Evolutionary conservation across 2,888 invertebrate genomes (phyloP).

Genomic region (Amblyjoppa proteus): DNA sequence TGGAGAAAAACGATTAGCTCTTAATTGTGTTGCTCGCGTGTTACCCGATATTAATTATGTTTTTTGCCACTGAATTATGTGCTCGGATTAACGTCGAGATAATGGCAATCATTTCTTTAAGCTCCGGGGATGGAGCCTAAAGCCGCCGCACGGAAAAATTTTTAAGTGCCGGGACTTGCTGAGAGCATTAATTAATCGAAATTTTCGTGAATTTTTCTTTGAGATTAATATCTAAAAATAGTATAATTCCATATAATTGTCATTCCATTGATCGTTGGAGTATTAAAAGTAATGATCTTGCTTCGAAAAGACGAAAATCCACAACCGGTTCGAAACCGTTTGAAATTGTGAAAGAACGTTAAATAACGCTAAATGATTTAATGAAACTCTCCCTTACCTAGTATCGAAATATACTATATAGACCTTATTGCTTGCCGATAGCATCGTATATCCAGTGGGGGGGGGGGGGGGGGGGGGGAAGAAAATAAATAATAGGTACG

Average conservation of each 20-base stretch:
- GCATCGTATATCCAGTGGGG: not conserved
- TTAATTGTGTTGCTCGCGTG: constrained; percentile 11
- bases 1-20: constrained; percentile 12
- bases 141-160: not conserved
- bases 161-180: not conserved
- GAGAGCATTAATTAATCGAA: not conserved
- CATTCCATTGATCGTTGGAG: no score
- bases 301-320: no score
- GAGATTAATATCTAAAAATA: no score
- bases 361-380: constrained; percentile 68
- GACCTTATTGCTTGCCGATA: not conserved
- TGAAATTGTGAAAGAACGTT: constrained; percentile 43
- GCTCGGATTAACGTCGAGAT: constrained; percentile 22
- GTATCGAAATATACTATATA: not conserved
- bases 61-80: not conserved
- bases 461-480: not conserved
- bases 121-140: not conserved
- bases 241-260: no score
- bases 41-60: constrained; percentile 42
- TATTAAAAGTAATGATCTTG: no score
- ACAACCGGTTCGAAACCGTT: no score
- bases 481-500: constrained; percentile 24
- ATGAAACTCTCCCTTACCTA: not conserved
- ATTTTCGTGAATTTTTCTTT: no score
- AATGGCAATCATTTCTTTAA: constrained; percentile 21